Conservation (phyloP, 2,797 vertebrate genomes). For the Gymnoscopelus braueri region DNA sequence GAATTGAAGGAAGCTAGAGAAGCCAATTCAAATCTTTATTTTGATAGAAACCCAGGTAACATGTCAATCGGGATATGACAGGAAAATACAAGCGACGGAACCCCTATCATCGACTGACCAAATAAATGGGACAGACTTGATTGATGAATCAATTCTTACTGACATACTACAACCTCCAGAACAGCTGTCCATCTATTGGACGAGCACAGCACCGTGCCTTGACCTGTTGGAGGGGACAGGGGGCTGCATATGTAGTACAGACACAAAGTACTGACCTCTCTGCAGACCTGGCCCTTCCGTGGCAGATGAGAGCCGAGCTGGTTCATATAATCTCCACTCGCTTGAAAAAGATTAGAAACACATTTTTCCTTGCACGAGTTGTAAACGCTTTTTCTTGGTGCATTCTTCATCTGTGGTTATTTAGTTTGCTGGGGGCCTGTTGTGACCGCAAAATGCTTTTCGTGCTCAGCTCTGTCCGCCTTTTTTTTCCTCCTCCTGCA, state of each 20-base stretch:
- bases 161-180: not conserved
- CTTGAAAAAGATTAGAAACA: conserved; percentile 82
- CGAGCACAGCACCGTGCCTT: not conserved
- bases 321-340: conserved; percentile 80
- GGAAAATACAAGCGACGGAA: no score
- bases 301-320: conserved; percentile 76
- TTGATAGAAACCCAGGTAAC: no score
- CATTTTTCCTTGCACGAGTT: conserved; percentile 79
- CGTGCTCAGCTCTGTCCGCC: conserved; percentile 73
- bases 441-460: conserved; percentile 80
- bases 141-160: not conserved
- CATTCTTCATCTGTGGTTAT: conserved; percentile 86
- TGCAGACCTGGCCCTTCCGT: conserved; percentile 62
- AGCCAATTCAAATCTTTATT: no score
- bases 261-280: conserved; percentile 60
- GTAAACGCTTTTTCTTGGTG: conserved; percentile 81
- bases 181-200: conserved; percentile 29
- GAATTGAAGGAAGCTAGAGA: no score
- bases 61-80: no score
- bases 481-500: conserved; percentile 57
- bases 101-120: not conserved
- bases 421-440: conserved; percentile 86
- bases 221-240: conserved; percentile 7
- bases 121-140: not conserved
- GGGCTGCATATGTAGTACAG: conserved; percentile 67